A percentile compares a stretch with the other conserved stretches of the same genome.
Conservation (phyloP, 2,797 vertebrate species). For the Urophycis tenuis region DNA sequence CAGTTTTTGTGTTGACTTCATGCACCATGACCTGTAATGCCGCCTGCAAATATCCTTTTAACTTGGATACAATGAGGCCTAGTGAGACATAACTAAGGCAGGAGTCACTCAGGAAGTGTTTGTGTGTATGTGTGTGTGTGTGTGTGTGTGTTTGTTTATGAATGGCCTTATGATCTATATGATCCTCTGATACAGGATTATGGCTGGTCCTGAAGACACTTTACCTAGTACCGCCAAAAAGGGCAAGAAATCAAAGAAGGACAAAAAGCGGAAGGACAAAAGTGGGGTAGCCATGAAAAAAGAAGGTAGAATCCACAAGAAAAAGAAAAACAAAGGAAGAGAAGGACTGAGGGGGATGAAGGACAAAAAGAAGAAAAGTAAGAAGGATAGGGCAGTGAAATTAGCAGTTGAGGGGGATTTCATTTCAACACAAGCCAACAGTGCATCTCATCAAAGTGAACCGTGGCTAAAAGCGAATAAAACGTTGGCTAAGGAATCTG, state of each 20-base stretch:
- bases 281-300: not conserved
- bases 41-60: not conserved
- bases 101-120: not conserved
- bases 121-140: not conserved
- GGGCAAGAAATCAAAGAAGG: conserved; percentile 52
- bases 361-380: conserved; percentile 41
- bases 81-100: not conserved
- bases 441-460: not conserved
- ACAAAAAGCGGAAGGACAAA: conserved; percentile 27
- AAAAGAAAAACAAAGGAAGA: conserved; percentile 35
- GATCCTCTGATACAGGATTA: conserved; percentile 31
- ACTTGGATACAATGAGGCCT: not conserved
- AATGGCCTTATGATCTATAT: not conserved
- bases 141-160: conserved; percentile 4
- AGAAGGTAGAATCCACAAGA: conserved; percentile 3
- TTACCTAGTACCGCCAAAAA: conserved; percentile 31
- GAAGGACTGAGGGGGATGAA: conserved; percentile 20
- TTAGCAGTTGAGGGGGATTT: not conserved
- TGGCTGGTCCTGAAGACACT: conserved; percentile 34
- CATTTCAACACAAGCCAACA: not conserved
- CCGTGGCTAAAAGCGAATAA: not conserved
- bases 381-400: conserved; percentile 24
- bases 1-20: not conserved
- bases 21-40: no score
- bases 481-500: not conserved